These are phyloP conservation scores for Anguilla marmorata DNA, from an alignment of 2,797 vertebrate species.

Conservation along the genomic window DNA sequence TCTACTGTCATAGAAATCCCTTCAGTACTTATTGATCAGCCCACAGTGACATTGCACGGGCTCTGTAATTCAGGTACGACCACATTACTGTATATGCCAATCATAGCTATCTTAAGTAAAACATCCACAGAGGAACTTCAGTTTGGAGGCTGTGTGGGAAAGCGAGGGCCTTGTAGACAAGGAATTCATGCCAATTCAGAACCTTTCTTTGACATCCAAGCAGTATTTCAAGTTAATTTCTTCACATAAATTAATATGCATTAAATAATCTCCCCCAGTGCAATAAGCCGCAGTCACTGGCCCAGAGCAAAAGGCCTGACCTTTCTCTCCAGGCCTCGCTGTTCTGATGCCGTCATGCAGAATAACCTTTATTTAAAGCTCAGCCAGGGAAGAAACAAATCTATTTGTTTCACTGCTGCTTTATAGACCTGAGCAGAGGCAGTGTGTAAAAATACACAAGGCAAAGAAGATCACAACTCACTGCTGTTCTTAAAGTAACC, in stretches of 20 bases:
- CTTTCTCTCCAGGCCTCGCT: slow-evolving; percentile 34
- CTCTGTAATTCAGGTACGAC: background rate
- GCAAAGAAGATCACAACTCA: slow-evolving; percentile 20
- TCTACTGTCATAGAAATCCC: background rate
- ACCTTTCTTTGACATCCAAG: background rate
- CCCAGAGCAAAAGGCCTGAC: background rate
- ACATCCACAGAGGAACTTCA: background rate
- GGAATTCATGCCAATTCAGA: background rate
- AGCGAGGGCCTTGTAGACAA: background rate
- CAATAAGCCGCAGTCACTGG: slow-evolving; percentile 39
- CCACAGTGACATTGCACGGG: background rate
- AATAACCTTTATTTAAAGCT: slow-evolving; percentile 59
- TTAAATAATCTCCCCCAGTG: background rate
- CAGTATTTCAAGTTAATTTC: background rate
- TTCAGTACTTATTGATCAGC: background rate
- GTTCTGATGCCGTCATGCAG: slow-evolving; percentile 53
- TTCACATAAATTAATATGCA: background rate
- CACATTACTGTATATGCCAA: background rate
- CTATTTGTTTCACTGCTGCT: slow-evolving; percentile 33
- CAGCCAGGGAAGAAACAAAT: slow-evolving; percentile 46
- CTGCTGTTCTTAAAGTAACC: background rate
- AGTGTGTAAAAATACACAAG: slow-evolving; percentile 13
- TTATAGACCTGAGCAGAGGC: slow-evolving; percentile 42
- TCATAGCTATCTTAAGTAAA: background rate
- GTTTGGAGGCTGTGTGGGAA: background rate